Evolutionary conservation across 2,888 invertebrate genomes (phyloP), one percentile per base, ranked within the genome.

Genomic region (Xestia xanthographa): DNA sequence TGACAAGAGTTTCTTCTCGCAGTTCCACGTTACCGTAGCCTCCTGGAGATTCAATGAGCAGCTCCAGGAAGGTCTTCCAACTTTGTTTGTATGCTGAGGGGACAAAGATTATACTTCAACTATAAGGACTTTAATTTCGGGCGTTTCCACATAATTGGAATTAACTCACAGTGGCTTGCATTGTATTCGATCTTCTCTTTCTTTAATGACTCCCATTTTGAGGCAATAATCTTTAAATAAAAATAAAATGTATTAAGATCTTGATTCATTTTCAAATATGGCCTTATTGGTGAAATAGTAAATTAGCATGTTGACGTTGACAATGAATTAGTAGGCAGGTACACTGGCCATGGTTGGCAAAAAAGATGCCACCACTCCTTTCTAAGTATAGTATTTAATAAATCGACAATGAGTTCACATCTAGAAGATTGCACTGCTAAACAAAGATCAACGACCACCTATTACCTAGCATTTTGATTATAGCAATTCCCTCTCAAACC

Each of bases 1-100:
- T 75, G 1, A 93, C 92, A 14, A 93, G 38, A 0, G 86, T 85
- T 66, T 94, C 94, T 45, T 94, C 94, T 1, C 87, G 84, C 1
- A 94, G 77, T 56, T 92, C 92, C 5, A 84, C 6, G 26, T 92
- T 84, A 0, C 85, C 86, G 34, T 89, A 91, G 4, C 87, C 88
- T n/a, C 83, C 86, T 0, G 90, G 86, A 1, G 83, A 75, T 26
- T 91, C 84, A 12, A 94, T 90, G 0, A 92, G 80, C 9, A 91
- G 75, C n/a, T 94, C 92, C 5, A 94, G 70, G 43, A 94, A 91
- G 0, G 91, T 86, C 12, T 80, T 87, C 17, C 75, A 65, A 41
- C 75, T 75, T 66, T 87, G 80, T 0, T 83, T 43, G 20, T 66
- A 50, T 41, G 38, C 66, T 73, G 45, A 63, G 48, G 48, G n/a